Percentiles rank a stretch among this genome's conserved stretches.
Conservation (phyloP, 2,113 vertebrate species). For the Pitta sordida region DNA sequence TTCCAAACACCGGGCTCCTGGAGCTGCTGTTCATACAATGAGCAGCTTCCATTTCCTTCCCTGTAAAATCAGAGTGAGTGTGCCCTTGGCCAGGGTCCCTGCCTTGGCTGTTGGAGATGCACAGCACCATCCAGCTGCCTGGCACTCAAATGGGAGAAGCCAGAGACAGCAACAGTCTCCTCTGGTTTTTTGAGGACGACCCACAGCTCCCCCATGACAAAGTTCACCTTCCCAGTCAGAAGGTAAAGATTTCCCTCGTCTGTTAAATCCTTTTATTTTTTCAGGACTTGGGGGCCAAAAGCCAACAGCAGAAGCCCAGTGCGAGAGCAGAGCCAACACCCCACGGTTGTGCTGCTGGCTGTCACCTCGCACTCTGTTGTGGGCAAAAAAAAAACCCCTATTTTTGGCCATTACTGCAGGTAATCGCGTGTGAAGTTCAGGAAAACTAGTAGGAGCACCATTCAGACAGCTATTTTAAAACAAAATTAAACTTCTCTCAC, state of each 20-base stretch:
- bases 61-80: rapidly evolving
- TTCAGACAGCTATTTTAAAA: background rate
- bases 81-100: background rate
- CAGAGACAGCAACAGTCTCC: background rate
- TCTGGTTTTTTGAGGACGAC: background rate
- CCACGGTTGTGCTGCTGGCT: background rate
- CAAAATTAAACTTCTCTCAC: background rate
- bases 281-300: background rate
- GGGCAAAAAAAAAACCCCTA: background rate
- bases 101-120: rapidly evolving
- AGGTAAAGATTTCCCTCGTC: background rate
- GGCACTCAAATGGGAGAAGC: rapidly evolving
- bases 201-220: rapidly evolving
- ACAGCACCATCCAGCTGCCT: background rate
- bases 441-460: background rate
- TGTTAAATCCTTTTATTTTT: background rate
- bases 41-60: too few relatives aligned
- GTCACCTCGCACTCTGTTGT: background rate
- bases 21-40: rapidly evolving
- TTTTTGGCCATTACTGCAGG: conserved; percentile 22
- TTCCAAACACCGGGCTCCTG: background rate
- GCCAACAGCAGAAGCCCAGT: background rate
- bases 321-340: background rate
- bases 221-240: background rate
- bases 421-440: background rate